Conservation (phyloP, 1,140 invertebrate species). For the Heliothis virescens region DNA sequence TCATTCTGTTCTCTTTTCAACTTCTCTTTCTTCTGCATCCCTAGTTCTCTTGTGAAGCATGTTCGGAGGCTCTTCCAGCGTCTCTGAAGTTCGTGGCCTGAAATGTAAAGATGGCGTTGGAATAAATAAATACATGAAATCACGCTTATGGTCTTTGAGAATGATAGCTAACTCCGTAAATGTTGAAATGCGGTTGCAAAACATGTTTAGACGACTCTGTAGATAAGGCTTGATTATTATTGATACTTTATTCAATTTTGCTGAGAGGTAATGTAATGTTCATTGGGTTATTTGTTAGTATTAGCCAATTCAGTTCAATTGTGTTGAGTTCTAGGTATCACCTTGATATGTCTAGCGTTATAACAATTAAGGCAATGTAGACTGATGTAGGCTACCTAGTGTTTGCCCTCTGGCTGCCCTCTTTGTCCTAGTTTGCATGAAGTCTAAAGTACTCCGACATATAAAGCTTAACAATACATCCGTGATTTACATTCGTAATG, state of each 20-base stretch:
- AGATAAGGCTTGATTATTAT: background rate
- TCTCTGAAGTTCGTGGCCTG: constrained; percentile 63
- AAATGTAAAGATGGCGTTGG: constrained; percentile 37
- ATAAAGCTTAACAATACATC: constrained; percentile 2
- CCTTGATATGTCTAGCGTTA: constrained; percentile 40
- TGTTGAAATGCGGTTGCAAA: background rate
- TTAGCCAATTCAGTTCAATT: constrained; percentile 43
- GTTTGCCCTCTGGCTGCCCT: constrained; percentile 14
- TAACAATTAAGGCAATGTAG: constrained; percentile 35
- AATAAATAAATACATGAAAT: constrained; percentile 47
- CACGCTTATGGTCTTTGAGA: background rate
- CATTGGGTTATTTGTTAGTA: constrained; percentile 22
- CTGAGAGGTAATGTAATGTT: background rate
- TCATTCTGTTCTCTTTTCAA: constrained; percentile 39
- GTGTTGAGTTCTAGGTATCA: constrained; percentile 38
- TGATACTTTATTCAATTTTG: background rate
- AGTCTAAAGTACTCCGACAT: background rate
- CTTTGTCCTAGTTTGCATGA: constrained; percentile 28
- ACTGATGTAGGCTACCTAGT: constrained; percentile 14
- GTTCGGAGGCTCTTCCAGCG: constrained; percentile 66
- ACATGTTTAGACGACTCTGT: background rate
- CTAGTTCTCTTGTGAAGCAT: constrained; percentile 66
- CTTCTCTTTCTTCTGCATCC: constrained; percentile 58
- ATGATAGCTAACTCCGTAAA: background rate
- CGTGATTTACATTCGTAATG: constrained; percentile 11